phyloP scores from a whole-genome alignment of 1,140 invertebrate genomes.

The Periplaneta americana region DNA sequence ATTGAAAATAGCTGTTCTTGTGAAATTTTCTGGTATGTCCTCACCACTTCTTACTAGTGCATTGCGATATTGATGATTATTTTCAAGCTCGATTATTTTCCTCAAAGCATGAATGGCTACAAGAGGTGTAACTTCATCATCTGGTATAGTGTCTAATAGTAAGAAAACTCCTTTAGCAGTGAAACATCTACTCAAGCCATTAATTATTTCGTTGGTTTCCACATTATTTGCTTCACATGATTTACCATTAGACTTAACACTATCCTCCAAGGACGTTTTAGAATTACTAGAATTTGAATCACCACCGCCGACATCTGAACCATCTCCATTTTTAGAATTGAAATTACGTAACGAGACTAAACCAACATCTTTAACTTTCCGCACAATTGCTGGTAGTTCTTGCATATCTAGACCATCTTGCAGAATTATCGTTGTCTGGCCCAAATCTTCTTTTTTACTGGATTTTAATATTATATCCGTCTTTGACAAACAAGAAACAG shows the following conservation, averaged over 20 bases:
- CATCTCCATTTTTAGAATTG: constrained; percentile 1
- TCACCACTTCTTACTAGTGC: constrained; percentile 16
- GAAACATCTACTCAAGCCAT: constrained; percentile 33
- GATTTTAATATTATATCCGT: not conserved
- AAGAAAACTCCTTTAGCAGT: constrained; percentile 31
- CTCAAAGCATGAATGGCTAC: constrained; percentile 45
- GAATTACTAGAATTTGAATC: not conserved
- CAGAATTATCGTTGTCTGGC: constrained; percentile 51
- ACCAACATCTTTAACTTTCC: constrained; percentile 39
- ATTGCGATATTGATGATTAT: constrained; percentile 30
- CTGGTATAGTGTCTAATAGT: constrained; percentile 38
- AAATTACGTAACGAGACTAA: constrained; percentile 18
- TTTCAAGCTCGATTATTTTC: constrained; percentile 47
- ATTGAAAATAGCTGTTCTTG: constrained; percentile 37
- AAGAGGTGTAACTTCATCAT: constrained; percentile 43
- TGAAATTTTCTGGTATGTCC: constrained; percentile 31
- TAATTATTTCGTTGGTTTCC: constrained; percentile 35
- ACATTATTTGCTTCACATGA: not conserved
- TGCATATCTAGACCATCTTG: constrained; percentile 61
- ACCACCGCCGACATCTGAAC: not conserved
- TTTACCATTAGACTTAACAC: not conserved
- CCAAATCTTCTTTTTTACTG: constrained; percentile 24
- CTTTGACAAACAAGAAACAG: not conserved
- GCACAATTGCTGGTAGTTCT: constrained; percentile 61
- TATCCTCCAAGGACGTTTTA: not conserved